Percentiles rank a stretch among this genome's conserved stretches.
These are phyloP conservation scores for Romanomermis culicivorax DNA, from an alignment of 2,888 invertebrate genomes.

Conservation along the genomic window DNA sequence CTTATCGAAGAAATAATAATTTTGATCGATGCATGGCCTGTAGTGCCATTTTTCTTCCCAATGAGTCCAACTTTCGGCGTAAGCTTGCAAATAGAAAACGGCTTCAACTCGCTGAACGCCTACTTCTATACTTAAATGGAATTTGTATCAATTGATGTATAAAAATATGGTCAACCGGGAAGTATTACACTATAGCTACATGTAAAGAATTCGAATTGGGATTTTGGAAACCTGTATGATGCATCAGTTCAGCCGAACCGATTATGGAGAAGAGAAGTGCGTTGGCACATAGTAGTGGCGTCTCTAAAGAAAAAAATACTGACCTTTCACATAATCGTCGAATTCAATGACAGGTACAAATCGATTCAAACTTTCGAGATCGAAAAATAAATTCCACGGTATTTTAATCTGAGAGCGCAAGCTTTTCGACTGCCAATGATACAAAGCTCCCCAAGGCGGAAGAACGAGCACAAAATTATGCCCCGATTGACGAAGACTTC, in stretches of 20 bases:
- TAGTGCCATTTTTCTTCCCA: constrained; percentile 62
- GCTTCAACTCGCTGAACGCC: constrained; percentile 44
- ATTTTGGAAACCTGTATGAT: too few relatives aligned
- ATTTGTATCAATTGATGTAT: not conserved
- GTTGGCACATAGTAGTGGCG: too few relatives aligned
- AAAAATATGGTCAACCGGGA: not conserved
- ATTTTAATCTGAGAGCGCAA: constrained; percentile 40
- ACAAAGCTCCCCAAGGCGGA: constrained; percentile 72
- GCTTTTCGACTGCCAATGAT: constrained; percentile 57
- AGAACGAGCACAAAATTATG: constrained; percentile 40
- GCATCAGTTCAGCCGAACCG: too few relatives aligned
- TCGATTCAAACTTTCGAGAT: constrained; percentile 48
- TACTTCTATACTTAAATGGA: constrained; percentile 31
- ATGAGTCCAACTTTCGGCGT: constrained; percentile 55
- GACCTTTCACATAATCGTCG: constrained; percentile 50
- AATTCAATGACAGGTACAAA: constrained; percentile 72
- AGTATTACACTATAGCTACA: too few relatives aligned
- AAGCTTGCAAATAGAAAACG: constrained; percentile 61
- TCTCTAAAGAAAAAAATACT: too few relatives aligned
- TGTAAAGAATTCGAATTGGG: too few relatives aligned
- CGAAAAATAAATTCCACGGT: constrained; percentile 67
- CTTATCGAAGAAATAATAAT: constrained; percentile 19
- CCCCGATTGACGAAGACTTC: constrained; percentile 39
- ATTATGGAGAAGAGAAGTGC: too few relatives aligned
- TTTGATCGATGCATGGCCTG: constrained; percentile 34